Evolutionary conservation across 1,140 invertebrate genomes (phyloP).

Genomic region (Cydia fagiglandana): DNA sequence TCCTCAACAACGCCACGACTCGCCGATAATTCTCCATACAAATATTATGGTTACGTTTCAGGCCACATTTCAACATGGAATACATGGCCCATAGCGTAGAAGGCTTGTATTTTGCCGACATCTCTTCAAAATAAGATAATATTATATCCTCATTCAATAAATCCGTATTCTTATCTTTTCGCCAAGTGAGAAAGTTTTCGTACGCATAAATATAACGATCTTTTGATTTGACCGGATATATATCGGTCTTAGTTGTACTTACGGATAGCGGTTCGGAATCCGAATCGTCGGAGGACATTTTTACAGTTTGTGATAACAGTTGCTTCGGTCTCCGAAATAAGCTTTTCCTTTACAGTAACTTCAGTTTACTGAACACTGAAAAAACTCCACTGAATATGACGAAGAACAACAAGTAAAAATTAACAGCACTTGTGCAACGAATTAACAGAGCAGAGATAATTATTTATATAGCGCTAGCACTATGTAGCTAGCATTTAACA

Average conservation of each 20-base stretch:
- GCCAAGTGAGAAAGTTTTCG: neutral
- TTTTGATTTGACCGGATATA: neutral
- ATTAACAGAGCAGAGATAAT: too few relatives aligned
- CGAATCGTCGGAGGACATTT: neutral
- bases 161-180: neutral
- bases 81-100: conserved; percentile 10
- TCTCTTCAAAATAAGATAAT: neutral
- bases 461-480: too few relatives aligned
- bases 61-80: conserved; percentile 14
- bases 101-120: neutral
- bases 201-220: neutral
- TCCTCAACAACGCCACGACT: neutral
- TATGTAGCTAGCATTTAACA: too few relatives aligned
- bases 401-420: too few relatives aligned
- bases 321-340: neutral
- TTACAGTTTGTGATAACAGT: neutral
- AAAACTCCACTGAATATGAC: neutral
- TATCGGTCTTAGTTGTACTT: neutral
- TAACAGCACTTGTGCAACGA: too few relatives aligned
- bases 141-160: neutral
- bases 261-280: neutral
- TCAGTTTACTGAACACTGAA: neutral
- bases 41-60: neutral
- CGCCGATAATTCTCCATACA: neutral
- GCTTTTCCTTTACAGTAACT: neutral